Evolutionary conservation across 2,797 vertebrate species (phyloP).

Genomic region (Columba guinea): DNA sequence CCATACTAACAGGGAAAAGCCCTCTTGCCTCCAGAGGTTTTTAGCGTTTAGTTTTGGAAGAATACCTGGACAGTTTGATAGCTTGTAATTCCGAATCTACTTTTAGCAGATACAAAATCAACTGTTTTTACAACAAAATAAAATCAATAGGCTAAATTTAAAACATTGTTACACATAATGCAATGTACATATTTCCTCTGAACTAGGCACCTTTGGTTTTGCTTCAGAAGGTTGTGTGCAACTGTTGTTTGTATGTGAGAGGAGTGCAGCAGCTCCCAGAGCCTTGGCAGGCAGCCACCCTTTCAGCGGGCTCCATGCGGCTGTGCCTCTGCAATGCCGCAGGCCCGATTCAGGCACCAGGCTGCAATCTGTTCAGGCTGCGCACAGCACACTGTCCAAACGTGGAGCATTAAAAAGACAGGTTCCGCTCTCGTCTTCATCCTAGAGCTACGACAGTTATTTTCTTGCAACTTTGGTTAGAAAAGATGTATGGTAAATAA

Average conservation of each 20-base stretch:
- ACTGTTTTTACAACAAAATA: background rate
- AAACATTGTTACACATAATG: background rate
- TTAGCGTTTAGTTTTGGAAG: background rate
- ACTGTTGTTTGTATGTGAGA: background rate
- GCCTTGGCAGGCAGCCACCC: background rate
- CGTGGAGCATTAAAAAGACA: background rate
- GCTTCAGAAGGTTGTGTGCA: background rate
- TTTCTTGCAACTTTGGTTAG: background rate
- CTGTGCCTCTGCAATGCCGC: background rate
- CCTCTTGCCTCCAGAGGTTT: background rate
- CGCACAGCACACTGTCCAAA: background rate
- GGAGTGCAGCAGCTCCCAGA: background rate
- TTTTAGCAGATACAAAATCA: background rate
- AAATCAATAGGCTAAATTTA: background rate
- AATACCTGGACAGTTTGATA: background rate
- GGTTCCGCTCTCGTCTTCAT: background rate
- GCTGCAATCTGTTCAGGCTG: background rate
- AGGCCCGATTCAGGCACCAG: background rate
- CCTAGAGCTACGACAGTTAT: background rate
- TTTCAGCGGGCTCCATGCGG: background rate
- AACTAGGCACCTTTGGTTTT: background rate
- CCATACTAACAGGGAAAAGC: background rate
- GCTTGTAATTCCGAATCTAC: background rate
- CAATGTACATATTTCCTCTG: background rate
- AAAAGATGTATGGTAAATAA: background rate